phyloP scores from a whole-genome alignment of 2,797 vertebrate genomes.

The Hydrolagus colliei region DNA sequence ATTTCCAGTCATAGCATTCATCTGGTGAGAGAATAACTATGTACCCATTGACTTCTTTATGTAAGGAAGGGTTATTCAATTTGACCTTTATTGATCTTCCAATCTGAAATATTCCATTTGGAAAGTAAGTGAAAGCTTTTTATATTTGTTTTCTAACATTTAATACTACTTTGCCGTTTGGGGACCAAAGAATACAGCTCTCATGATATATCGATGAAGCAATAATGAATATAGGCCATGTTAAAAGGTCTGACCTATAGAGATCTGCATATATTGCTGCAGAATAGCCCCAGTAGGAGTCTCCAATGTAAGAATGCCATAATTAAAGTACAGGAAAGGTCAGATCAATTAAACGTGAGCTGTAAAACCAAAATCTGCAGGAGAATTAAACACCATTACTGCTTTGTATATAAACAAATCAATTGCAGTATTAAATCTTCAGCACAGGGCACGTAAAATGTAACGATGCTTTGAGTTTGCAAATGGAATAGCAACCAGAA shows the following conservation, averaged over 20 bases:
- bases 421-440: not conserved
- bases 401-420: not conserved
- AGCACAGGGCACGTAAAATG: not conserved
- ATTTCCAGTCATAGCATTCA: not conserved
- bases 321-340: not conserved
- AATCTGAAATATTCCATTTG: not conserved
- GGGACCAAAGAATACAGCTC: not conserved
- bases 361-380: not conserved
- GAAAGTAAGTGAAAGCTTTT: not conserved
- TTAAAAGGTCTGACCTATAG: not conserved
- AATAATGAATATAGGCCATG: not conserved
- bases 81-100: not conserved
- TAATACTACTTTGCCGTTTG: not conserved
- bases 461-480: not conserved
- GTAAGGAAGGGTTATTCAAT: not conserved
- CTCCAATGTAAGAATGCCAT: not conserved
- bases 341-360: not conserved
- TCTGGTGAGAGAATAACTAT: not conserved
- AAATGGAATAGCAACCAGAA: not conserved
- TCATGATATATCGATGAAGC: not conserved
- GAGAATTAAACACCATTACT: not conserved
- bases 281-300: not conserved
- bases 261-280: not conserved
- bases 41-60: not conserved
- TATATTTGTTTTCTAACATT: not conserved